These are phyloP conservation scores for Spodoptera litura DNA, from an alignment of 1,140 invertebrate species.

Conservation along the genomic window DNA sequence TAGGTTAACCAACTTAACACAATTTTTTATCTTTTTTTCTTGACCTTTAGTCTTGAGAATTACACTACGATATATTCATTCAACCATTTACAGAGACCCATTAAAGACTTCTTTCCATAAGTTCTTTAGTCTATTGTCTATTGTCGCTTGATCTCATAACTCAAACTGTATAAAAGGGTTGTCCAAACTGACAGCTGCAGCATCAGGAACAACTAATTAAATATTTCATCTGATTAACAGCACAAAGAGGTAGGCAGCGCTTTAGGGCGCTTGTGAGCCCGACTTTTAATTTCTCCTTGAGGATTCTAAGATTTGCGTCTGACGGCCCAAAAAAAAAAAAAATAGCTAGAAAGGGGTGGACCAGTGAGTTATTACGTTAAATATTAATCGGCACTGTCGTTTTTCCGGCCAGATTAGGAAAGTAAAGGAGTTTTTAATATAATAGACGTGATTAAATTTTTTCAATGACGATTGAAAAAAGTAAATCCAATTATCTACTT, in stretches of 20 bases:
- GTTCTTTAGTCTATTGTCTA: too few relatives aligned
- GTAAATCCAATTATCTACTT: too few relatives aligned
- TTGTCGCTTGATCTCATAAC: constrained; percentile 41
- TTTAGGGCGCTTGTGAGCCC: constrained; percentile 59
- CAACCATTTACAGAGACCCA: too few relatives aligned
- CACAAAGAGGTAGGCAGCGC: constrained; percentile 60
- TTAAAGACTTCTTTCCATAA: neutral
- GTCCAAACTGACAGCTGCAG: constrained; percentile 67
- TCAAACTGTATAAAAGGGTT: constrained; percentile 63
- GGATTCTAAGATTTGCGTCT: constrained; percentile 69
- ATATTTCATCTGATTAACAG: constrained; percentile 84
- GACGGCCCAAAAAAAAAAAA: constrained; percentile 71
- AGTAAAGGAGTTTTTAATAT: constrained; percentile 35
- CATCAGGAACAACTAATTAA: constrained; percentile 76
- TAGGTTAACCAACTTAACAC: too few relatives aligned
- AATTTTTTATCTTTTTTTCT: too few relatives aligned
- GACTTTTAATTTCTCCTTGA: constrained; percentile 80
- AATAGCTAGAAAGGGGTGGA: constrained; percentile 64
- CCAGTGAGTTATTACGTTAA: constrained; percentile 60
- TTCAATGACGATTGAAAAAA: neutral
- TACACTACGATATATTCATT: too few relatives aligned
- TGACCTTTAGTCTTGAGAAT: too few relatives aligned
- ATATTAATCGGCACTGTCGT: constrained; percentile 76
- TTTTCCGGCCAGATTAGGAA: constrained; percentile 61
- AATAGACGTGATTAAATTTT: constrained; percentile 10